These are phyloP conservation scores for Heteromurus nitidus DNA, from an alignment of 2,888 invertebrate genomes.

Conservation along the genomic window DNA sequence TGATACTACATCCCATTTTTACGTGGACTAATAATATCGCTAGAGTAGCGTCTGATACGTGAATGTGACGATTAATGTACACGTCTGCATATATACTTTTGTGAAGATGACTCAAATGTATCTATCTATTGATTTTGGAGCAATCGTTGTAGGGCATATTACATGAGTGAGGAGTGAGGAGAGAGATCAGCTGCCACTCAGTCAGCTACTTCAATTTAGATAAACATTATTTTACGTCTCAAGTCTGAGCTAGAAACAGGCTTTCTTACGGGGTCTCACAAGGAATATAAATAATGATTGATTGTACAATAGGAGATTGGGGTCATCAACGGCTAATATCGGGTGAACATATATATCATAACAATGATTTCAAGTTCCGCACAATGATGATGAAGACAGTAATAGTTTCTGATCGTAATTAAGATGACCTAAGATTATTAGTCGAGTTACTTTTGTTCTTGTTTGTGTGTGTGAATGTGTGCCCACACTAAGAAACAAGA, in stretches of 20 bases:
- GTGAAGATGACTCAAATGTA: background rate
- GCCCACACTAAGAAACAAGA: no score
- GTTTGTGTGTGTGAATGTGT: no score
- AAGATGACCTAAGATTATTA: slow-evolving; percentile 50
- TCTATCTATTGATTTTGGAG: no score
- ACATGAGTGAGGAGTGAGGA: no score
- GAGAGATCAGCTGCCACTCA: slow-evolving; percentile 4
- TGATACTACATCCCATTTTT: no score
- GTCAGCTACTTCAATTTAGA: background rate
- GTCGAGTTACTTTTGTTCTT: no score
- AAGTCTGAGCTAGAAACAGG: slow-evolving; percentile 47
- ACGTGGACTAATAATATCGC: no score
- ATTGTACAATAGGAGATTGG: slow-evolving; percentile 57
- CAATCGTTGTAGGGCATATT: no score
- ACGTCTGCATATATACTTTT: background rate
- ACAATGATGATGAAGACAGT: slow-evolving; percentile 40
- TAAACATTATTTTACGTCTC: slow-evolving; percentile 2
- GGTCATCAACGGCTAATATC: slow-evolving; percentile 53
- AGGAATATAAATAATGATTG: slow-evolving; percentile 61
- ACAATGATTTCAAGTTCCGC: slow-evolving; percentile 60
- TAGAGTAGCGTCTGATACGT: no score
- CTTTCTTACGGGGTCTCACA: slow-evolving; percentile 33
- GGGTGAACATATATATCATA: slow-evolving; percentile 41
- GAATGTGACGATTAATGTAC: background rate
- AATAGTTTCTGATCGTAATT: slow-evolving; percentile 47